Evolutionary conservation across 2,888 invertebrate species (phyloP), one percentile per base, ranked within the genome.

Genomic region (Cosmorhoe ocellata): DNA sequence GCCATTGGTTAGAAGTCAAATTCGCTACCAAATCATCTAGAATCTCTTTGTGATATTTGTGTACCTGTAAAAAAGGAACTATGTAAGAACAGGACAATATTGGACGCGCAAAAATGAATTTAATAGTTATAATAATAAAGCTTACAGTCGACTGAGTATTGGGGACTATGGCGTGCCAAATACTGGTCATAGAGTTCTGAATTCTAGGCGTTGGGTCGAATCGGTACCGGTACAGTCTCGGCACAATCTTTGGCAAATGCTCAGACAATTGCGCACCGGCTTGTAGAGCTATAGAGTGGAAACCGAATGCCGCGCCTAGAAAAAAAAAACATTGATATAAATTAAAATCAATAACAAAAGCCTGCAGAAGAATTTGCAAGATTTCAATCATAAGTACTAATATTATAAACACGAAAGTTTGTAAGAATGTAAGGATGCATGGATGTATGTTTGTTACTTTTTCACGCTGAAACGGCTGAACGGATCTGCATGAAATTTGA

Each of bases 131-230:
- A n/a, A 5, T 6, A 14, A 8, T 37, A 31, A 36, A 80, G 59
- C 91, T 90, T 72, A 97, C 96, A 39, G 95, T 95, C 77, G 96
- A 96, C 69, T 94, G 94, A 2, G 96, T 95, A 70, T 97, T 96
- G 10, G 93, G 92, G 7, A 98, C 97, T 39, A 99, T 92, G 9
- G 96, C 95, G 60, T 95, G 94, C 98, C 98, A 99, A 69, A 99
- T 98, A 69, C 95, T 95, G 41, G 95, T 93, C 98, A 99, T 98
- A 10, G 97, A 97, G 74, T 95, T 94, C 80, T 98, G 98, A 63
- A 98, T 95, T 73, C 95, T 95, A 26, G 96, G 95, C 54, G 96
- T 97, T 8, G 98, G 98, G 83, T 99, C 98, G 82, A 96, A 98
- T 74, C 97, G 95, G 84, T 95, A 95, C 39, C 95, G 92, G 76